Base-by-base conservation (phyloP, 2,113 vertebrate species). In the Hoplias malabaricus region DNA sequence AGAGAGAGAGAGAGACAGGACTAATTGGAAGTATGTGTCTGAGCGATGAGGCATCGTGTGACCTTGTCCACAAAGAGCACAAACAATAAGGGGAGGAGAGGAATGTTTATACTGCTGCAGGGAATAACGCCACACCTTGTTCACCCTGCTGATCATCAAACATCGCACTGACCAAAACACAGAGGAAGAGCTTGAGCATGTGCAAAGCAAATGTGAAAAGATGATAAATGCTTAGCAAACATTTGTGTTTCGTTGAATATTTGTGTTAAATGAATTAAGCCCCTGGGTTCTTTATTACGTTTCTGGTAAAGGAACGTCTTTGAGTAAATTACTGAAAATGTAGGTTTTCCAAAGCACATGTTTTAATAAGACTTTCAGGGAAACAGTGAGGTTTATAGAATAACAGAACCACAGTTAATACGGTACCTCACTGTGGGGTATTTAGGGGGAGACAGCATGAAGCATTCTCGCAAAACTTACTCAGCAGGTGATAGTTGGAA, bases 401-500 rank as follows among this genome's bases (percentile, higher is more conserved):
- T 38, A 38, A 38, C 43, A 29, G 14, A 12, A 13, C 5, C 25
- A 29, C 4, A 56, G 2, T 2, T 25, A 23, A 33, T 2, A 33
- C 2, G 10, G 6, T 31, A 16, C 31, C 25, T 33, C 13, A 16
- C 29, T 7, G 14, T 61, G 57, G 16, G 31, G 3, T 34, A 8
- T 3, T 4, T n/a, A 19, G 36, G 43, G 43, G 2, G 19, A 11
- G 31, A 34, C 14, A n/a, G 31, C 13, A 16, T 63, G 7, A 4
- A 36, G 4, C 6, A 2, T 21, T 33, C 19, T 36, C 36, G 29
- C 31, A 34, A n/a, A 19, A 95, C 96, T 94, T 90, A 99, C 98
- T 98, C 34, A 99, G 96, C 84, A 99, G 93, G 87, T 99, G 98
- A 90, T 99, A 99, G 92, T 99, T 99, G 29, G 98, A 99, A 84